Percentiles rank a stretch among this genome's conserved stretches.
phyloP scores from a whole-genome alignment of 1,140 invertebrate species.

The Cotesia glomerata region DNA sequence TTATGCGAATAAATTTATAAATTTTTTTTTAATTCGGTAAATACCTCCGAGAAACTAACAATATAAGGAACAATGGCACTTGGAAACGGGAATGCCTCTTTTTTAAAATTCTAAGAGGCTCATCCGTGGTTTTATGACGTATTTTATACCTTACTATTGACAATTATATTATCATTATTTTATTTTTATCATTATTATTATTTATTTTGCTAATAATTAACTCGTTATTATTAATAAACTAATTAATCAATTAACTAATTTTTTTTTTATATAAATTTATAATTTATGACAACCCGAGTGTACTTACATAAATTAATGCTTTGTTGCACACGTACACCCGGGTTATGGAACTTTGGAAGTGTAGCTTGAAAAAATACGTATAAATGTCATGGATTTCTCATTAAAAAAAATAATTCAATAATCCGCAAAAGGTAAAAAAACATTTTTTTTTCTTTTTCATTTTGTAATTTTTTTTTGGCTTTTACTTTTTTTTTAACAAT shows the following conservation, averaged over 20 bases:
- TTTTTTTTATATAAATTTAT: not conserved
- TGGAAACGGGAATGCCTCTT: not conserved
- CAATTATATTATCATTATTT: not conserved
- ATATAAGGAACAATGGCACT: constrained; percentile 22
- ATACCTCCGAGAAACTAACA: constrained; percentile 1
- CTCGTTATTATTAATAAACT: not conserved
- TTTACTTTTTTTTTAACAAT: no score
- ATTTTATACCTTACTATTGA: constrained; percentile 1
- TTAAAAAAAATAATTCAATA: not conserved
- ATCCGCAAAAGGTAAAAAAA: not conserved
- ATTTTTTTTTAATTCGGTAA: constrained; percentile 1
- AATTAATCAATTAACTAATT: not conserved
- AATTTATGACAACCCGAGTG: not conserved
- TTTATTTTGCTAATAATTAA: not conserved
- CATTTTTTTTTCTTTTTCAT: no score
- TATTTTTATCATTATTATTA: not conserved
- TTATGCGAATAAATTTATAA: constrained; percentile 8
- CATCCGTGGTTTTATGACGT: not conserved
- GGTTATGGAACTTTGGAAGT: not conserved
- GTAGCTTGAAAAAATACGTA: not conserved
- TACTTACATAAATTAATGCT: not conserved
- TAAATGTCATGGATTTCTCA: not conserved
- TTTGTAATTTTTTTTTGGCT: no score
- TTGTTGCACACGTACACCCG: not conserved
- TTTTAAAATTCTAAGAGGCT: not conserved